Percentiles rank a stretch among this genome's conserved stretches.
phyloP scores from a whole-genome alignment of 2,888 invertebrate species.

The Ypsolopha scabrella region DNA sequence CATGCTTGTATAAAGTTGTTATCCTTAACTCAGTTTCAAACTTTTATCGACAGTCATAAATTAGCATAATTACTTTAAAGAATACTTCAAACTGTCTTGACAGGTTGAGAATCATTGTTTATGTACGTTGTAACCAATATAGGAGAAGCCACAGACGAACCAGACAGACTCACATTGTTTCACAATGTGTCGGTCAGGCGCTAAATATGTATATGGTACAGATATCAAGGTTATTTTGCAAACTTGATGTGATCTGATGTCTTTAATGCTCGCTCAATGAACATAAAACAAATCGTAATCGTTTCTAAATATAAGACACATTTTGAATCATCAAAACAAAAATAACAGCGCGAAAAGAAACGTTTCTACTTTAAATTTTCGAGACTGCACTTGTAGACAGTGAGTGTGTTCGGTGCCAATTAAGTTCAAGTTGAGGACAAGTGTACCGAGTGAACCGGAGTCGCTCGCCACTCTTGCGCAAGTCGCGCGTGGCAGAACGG shows the following conservation, averaged over 20 bases:
- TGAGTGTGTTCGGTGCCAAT: background rate
- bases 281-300: background rate
- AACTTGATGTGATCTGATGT: background rate
- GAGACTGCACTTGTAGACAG: too few relatives aligned
- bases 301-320: background rate
- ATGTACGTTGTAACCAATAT: too few relatives aligned
- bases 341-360: background rate
- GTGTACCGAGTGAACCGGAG: constrained; percentile 1
- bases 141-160: too few relatives aligned
- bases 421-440: background rate
- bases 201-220: background rate
- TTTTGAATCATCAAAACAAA: background rate
- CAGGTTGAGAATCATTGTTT: too few relatives aligned
- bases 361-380: too few relatives aligned
- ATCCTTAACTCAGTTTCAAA: constrained; percentile 30
- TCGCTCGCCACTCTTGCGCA: background rate
- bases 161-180: too few relatives aligned
- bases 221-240: background rate
- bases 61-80: too few relatives aligned
- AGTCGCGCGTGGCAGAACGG: too few relatives aligned
- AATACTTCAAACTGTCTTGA: too few relatives aligned
- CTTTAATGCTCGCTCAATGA: background rate
- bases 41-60: background rate
- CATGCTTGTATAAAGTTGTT: constrained; percentile 21
- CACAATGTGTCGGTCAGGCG: background rate